Evolutionary conservation across 2,888 invertebrate species (phyloP).

Genomic region (Margaritifera margaritifera): DNA sequence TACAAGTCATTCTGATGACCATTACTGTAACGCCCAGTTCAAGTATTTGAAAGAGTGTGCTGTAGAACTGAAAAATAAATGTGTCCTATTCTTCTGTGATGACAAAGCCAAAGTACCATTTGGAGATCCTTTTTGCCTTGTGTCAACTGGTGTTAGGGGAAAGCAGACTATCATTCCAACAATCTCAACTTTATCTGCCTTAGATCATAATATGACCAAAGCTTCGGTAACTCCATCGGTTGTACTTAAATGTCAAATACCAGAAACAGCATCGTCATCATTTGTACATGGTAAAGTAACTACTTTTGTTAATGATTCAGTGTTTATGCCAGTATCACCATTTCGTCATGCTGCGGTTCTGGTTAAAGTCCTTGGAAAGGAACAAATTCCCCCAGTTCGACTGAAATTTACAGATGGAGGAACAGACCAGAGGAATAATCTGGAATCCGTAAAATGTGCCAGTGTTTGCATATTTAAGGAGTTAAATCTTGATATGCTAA

Average conservation of each 20-base stretch:
- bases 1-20: constrained; percentile 23
- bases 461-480: constrained; percentile 17
- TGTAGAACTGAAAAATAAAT: constrained; percentile 13
- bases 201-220: constrained; percentile 21
- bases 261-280: constrained; percentile 8
- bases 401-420: constrained; percentile 20
- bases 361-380: neutral
- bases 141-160: constrained; percentile 23
- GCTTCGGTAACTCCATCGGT: constrained; percentile 17
- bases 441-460: constrained; percentile 19
- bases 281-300: constrained; percentile 21
- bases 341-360: constrained; percentile 19
- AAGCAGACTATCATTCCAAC: constrained; percentile 4
- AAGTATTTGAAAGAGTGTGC: constrained; percentile 28
- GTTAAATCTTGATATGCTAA: constrained; percentile 18
- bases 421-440: constrained; percentile 17
- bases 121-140: constrained; percentile 11
- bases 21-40: constrained; percentile 29
- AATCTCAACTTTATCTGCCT: neutral
- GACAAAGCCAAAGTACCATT: constrained; percentile 22
- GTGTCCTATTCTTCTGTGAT: constrained; percentile 13
- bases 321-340: constrained; percentile 14
- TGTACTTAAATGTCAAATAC: constrained; percentile 7
- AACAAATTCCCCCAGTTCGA: constrained; percentile 1
- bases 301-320: constrained; percentile 18